Conservation (phyloP, 2,888 invertebrate genomes). For the Pogonocherus hispidulus region DNA sequence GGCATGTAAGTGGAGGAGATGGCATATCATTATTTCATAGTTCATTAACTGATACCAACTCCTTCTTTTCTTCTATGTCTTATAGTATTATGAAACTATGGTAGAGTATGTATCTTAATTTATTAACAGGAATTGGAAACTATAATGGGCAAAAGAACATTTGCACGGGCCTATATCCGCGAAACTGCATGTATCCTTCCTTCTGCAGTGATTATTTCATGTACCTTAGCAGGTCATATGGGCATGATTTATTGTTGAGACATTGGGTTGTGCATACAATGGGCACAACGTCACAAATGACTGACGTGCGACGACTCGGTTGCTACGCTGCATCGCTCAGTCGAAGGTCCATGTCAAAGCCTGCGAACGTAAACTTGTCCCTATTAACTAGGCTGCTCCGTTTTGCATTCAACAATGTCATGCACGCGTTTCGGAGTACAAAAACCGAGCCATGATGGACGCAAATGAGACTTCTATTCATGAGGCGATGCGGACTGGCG, state of each 20-base stretch:
- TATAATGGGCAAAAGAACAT: no score
- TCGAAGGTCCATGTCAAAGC: conserved; percentile 35
- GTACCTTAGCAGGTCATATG: conserved; percentile 34
- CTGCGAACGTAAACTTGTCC: conserved; percentile 6
- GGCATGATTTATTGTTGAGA: conserved; percentile 48
- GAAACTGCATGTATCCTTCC: conserved; percentile 7
- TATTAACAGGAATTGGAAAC: no score
- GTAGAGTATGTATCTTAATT: no score
- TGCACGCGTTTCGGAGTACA: neutral
- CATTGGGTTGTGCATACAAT: conserved; percentile 52
- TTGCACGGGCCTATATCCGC: no score
- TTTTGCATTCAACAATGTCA: conserved; percentile 10
- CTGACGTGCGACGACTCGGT: conserved; percentile 46
- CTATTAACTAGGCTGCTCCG: conserved; percentile 15
- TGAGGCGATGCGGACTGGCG: conserved; percentile 7
- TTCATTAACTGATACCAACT: no score
- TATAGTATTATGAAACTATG: no score
- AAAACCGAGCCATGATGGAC: conserved; percentile 17
- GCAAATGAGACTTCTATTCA: conserved; percentile 21
- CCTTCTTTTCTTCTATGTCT: no score
- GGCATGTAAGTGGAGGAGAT: no score
- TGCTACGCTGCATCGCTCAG: conserved; percentile 46
- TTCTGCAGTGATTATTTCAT: conserved; percentile 22
- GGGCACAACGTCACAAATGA: conserved; percentile 45
- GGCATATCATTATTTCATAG: no score